Evolutionary conservation across 2,113 vertebrate genomes (phyloP).

Genomic region (Okapia johnstoni): DNA sequence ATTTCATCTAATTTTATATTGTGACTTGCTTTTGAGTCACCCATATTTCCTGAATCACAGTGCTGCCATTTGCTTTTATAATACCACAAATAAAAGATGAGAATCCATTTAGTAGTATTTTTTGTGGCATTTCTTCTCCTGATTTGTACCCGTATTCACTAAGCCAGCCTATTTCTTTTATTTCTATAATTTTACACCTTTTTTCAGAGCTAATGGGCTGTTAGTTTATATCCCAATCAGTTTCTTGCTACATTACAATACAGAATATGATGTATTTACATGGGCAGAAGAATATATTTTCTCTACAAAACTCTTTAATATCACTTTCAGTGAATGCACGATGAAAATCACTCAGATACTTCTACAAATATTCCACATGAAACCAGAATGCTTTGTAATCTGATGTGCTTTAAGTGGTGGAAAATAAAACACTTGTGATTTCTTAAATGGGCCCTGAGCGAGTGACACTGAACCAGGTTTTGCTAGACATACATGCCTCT

Average conservation of each 20-base stretch:
- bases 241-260: neutral
- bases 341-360: neutral
- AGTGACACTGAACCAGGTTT: neutral
- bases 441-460: neutral
- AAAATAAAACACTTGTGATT: neutral
- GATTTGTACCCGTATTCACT: neutral
- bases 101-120: neutral
- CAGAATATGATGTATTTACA: neutral
- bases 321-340: neutral
- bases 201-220: conserved; percentile 20
- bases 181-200: neutral
- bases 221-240: conserved; percentile 32
- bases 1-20: neutral
- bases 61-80: neutral
- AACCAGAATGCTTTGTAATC: neutral
- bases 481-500: neutral
- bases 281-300: neutral
- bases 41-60: neutral
- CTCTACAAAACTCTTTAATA: neutral
- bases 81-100: neutral
- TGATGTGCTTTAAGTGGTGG: neutral
- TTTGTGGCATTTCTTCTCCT: neutral
- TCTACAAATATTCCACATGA: neutral
- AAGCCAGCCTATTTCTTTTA: neutral
- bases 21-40: neutral